Percentiles rank a stretch among this genome's conserved stretches.
Evolutionary conservation across 2,888 invertebrate genomes (phyloP).

Genomic region (Eilema griseolum): DNA sequence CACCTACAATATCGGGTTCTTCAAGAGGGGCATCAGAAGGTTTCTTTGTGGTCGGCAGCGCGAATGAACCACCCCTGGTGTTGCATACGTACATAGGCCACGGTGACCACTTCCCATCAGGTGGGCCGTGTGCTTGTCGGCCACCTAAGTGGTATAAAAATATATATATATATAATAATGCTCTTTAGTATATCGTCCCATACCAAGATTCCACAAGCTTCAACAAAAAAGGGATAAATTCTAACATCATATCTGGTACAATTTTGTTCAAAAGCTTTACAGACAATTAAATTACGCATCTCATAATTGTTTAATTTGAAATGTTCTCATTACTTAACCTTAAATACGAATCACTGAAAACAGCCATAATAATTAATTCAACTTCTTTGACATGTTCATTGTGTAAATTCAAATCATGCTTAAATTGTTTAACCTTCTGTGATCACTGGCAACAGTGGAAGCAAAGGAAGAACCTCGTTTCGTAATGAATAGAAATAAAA

Average conservation of each 20-base stretch:
- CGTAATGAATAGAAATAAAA: constrained; percentile 14
- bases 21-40: too few species aligned
- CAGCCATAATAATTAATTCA: constrained; percentile 51
- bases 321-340: constrained; percentile 15
- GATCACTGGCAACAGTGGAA: constrained; percentile 28
- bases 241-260: background rate
- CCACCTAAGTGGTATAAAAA: too few species aligned
- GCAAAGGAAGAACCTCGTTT: constrained; percentile 14
- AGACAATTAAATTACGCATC: constrained; percentile 13
- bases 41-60: too few species aligned
- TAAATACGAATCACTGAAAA: constrained; percentile 29
- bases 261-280: constrained; percentile 7
- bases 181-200: background rate
- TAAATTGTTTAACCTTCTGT: constrained; percentile 30
- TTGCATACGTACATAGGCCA: too few species aligned
- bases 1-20: too few species aligned
- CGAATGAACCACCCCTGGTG: too few species aligned
- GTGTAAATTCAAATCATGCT: constrained; percentile 41
- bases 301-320: constrained; percentile 15
- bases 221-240: background rate
- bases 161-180: too few species aligned
- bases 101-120: too few species aligned
- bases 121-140: too few species aligned
- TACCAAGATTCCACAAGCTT: background rate
- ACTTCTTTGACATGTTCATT: constrained; percentile 41